These are phyloP conservation scores for Zosterops lateralis DNA, from an alignment of 2,113 vertebrate genomes.

Conservation along the genomic window DNA sequence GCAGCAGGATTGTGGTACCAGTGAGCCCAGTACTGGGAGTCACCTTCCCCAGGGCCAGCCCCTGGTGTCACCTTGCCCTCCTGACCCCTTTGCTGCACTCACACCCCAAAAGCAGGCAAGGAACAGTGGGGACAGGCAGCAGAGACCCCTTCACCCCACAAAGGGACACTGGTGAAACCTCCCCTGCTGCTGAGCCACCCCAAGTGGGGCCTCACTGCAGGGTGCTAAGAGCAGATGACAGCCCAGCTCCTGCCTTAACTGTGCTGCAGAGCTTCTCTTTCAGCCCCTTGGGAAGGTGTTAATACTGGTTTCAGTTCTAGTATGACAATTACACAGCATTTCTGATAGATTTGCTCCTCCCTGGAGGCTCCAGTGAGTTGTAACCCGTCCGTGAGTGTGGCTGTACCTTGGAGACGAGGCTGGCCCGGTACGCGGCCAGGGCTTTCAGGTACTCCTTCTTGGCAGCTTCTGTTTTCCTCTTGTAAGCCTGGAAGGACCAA, in stretches of 20 bases:
- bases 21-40: neutral
- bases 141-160: neutral
- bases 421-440: slow-evolving; percentile 96
- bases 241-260: neutral
- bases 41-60: neutral
- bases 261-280: neutral
- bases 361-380: neutral
- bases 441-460: slow-evolving; percentile 99
- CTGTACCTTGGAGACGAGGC: slow-evolving; percentile 97
- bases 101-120: accelerated
- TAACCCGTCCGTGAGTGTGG: accelerated
- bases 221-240: neutral
- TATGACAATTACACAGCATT: neutral
- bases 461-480: slow-evolving; percentile 98
- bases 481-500: slow-evolving; percentile 89
- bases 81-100: neutral
- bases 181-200: neutral
- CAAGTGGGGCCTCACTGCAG: neutral
- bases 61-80: neutral
- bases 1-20: neutral
- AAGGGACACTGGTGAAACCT: neutral
- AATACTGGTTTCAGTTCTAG: neutral
- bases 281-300: neutral
- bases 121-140: neutral
- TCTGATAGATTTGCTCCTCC: neutral